These are phyloP conservation scores for Micrastur ruficollis DNA, from an alignment of 2,797 vertebrate genomes.

Conservation along the genomic window DNA sequence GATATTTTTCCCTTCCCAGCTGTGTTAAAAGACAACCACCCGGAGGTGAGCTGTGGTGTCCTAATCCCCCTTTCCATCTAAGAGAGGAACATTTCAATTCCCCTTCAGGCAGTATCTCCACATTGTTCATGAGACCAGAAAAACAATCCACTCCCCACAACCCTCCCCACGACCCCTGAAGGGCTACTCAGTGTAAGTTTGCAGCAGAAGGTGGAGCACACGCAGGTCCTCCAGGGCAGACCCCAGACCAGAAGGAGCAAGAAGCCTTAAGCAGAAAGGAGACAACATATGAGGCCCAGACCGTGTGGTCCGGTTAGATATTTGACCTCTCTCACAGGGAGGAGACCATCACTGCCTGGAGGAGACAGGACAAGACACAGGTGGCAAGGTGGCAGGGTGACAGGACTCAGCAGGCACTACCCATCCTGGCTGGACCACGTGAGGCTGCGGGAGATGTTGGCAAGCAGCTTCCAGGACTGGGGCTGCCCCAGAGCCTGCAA, in stretches of 20 bases:
- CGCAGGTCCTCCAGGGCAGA: neutral
- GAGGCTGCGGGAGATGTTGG: neutral
- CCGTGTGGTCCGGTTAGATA: neutral
- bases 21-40: neutral
- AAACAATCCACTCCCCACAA: neutral
- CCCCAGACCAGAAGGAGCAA: neutral
- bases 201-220: neutral
- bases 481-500: neutral
- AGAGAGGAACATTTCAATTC: neutral
- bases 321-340: neutral
- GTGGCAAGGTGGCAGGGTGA: neutral
- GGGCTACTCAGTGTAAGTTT: neutral
- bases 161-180: neutral
- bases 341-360: neutral
- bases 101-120: neutral
- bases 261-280: neutral
- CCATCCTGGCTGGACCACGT: rapidly evolving
- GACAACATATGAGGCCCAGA: neutral
- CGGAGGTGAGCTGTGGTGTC: neutral
- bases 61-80: neutral
- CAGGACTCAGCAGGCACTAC: neutral
- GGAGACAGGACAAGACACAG: neutral
- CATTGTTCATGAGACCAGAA: neutral
- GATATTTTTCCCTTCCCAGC: neutral
- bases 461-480: neutral